Conservation (phyloP, 2,888 invertebrate genomes). For the Syrista parreyssii region DNA sequence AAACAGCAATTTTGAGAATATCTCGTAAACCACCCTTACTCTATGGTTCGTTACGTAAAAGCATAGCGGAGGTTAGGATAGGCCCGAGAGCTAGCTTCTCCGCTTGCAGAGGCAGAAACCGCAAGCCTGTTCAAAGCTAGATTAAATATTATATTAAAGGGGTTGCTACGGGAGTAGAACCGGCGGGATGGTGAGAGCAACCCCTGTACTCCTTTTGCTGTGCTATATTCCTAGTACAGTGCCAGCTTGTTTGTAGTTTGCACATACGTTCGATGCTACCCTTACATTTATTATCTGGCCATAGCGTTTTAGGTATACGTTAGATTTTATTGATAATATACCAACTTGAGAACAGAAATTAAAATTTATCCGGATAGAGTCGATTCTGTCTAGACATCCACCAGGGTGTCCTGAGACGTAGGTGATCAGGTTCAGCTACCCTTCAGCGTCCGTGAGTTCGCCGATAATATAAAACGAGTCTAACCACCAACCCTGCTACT, state of each 20-base stretch:
- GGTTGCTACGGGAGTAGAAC: conserved; percentile 60
- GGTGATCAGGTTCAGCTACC: background rate
- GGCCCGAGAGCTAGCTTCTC: conserved; percentile 36
- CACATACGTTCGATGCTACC: background rate
- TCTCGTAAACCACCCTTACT: background rate
- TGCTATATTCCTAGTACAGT: background rate
- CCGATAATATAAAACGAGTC: background rate
- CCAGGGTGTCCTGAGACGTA: background rate
- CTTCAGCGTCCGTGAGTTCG: background rate
- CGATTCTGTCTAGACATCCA: background rate
- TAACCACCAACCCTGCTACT: background rate
- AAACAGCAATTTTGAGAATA: background rate
- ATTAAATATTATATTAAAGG: conserved; percentile 67
- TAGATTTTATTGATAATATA: background rate
- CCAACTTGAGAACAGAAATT: background rate
- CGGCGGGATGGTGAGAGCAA: conserved; percentile 35
- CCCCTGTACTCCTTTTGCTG: conserved; percentile 2
- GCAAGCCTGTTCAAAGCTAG: conserved; percentile 67
- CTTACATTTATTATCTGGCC: background rate
- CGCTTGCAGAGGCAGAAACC: conserved; percentile 59
- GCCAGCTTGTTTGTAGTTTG: conserved; percentile 19
- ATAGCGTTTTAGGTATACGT: background rate
- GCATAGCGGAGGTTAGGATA: conserved; percentile 12
- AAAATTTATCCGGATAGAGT: background rate
- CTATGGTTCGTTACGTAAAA: background rate